These are phyloP conservation scores for Jordanella pulchra DNA, from an alignment of 2,797 vertebrate species.

Conservation along the genomic window DNA sequence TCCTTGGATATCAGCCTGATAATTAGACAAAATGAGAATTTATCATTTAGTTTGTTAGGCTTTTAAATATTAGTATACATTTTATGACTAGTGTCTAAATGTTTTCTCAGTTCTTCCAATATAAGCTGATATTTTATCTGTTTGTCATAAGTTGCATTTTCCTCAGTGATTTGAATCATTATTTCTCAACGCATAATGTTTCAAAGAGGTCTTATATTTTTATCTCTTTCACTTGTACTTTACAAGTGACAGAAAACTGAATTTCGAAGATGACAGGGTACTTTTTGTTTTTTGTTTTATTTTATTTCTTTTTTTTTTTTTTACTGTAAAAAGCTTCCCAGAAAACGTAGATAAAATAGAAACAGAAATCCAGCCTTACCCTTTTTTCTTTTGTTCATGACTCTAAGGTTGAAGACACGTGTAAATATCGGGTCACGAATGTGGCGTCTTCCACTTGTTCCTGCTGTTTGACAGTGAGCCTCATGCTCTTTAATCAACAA, in stretches of 20 bases:
- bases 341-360: neutral
- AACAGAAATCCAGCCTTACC: slow-evolving; percentile 44
- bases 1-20: neutral
- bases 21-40: neutral
- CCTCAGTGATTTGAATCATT: too few species aligned
- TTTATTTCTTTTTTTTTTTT: too few species aligned
- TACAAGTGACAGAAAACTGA: neutral
- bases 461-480: neutral
- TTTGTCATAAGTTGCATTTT: too few species aligned
- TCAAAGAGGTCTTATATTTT: too few species aligned
- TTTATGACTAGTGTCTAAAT: neutral
- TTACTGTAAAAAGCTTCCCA: neutral
- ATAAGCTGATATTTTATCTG: too few species aligned
- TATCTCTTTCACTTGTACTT: neutral
- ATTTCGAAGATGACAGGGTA: neutral
- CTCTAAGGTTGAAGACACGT: slow-evolving; percentile 14
- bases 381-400: slow-evolving; percentile 66
- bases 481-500: slow-evolving; percentile 3
- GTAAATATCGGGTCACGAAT: neutral
- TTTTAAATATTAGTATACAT: neutral
- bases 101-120: neutral
- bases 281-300: neutral
- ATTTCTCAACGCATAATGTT: too few species aligned
- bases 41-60: neutral
- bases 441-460: neutral